Evolutionary conservation across 2,888 invertebrate species (phyloP), one percentile per base, ranked within the genome.

Genomic region (Meandrusa payeni): DNA sequence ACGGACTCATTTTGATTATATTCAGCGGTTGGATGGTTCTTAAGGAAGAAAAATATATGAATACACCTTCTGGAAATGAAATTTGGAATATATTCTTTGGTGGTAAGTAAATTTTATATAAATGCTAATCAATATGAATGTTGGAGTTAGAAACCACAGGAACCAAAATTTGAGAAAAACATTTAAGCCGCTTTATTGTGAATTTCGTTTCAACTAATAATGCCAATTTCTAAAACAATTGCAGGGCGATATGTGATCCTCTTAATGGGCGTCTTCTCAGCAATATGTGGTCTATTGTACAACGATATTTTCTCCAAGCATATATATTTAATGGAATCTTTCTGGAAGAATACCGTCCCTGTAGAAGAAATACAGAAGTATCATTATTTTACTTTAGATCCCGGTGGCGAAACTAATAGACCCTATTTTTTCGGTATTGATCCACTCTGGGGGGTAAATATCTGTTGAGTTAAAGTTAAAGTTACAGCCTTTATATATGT

Each of bases 21-120:
- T 94, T 95, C 55, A 95, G 92, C 0, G 54, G 81, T 0, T 96
- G 91, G 90, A 92, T 98, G 93, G 90, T 95, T 1, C 45, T 91
- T 0, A 89, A 87, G 41, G 98, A 98, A 75, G 93, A 93, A 54
- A 87, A 91, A 47, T 81, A 95, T 28, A 63, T 83, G 13, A 82
- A 81, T 0, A 79, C 89, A 55, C 91, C 90, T 42, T 89, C 90
- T 2, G 88, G 77, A 19, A 93, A 90, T 59, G 95, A 97, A 91
- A 98, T 99, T 47, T 98, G 97, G 95, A 95, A 94, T 66, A 98
- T 97, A 51, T 95, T 98, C 81, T 98, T 98, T 71, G 95, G 95
- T 31, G 85, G 85, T 81, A 55, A 54, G 52, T 28, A 20, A 17
- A 1, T 36, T 12, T 31, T 29, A n/a, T n/a, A n/a, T n/a, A n/a